Evolutionary conservation across 2,888 invertebrate genomes (phyloP).

Genomic region (Lasioglossum pauxillum): DNA sequence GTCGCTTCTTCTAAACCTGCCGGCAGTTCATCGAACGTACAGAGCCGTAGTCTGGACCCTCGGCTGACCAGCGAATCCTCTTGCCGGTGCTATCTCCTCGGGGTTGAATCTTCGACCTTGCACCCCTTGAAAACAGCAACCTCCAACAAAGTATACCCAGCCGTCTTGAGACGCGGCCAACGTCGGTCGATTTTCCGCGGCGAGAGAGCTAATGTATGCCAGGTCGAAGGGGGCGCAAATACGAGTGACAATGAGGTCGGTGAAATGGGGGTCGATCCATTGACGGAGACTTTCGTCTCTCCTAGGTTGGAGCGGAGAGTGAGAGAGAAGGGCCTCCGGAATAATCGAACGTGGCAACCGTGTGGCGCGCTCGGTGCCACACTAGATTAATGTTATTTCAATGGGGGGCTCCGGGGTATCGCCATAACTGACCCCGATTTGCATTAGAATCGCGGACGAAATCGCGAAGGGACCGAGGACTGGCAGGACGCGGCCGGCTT

Average conservation of each 20-base stretch:
- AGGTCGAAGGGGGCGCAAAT: constrained; percentile 30
- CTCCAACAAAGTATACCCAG: neutral
- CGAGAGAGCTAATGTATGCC: constrained; percentile 41
- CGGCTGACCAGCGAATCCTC: neutral
- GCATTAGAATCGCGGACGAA: constrained; percentile 76
- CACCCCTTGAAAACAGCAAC: neutral
- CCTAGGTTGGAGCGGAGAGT: neutral
- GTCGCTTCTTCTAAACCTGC: constrained; percentile 3
- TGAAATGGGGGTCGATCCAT: constrained; percentile 40
- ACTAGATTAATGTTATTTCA: constrained; percentile 81
- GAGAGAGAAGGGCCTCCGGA: constrained; percentile 16
- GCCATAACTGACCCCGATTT: constrained; percentile 79
- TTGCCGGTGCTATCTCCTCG: neutral
- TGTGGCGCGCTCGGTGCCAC: constrained; percentile 74
- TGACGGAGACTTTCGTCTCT: constrained; percentile 45
- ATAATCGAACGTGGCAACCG: constrained; percentile 77
- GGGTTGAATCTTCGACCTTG: neutral
- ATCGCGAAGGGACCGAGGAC: constrained; percentile 64
- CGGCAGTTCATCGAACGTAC: constrained; percentile 1
- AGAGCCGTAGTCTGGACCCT: neutral
- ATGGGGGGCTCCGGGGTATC: constrained; percentile 68
- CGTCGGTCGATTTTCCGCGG: constrained; percentile 52
- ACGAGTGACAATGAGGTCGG: constrained; percentile 58
- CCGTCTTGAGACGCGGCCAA: constrained; percentile 1
- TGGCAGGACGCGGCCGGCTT: constrained; percentile 48